phyloP scores from a whole-genome alignment of 2,888 invertebrate species.

The Ectropis crepuscularia region DNA sequence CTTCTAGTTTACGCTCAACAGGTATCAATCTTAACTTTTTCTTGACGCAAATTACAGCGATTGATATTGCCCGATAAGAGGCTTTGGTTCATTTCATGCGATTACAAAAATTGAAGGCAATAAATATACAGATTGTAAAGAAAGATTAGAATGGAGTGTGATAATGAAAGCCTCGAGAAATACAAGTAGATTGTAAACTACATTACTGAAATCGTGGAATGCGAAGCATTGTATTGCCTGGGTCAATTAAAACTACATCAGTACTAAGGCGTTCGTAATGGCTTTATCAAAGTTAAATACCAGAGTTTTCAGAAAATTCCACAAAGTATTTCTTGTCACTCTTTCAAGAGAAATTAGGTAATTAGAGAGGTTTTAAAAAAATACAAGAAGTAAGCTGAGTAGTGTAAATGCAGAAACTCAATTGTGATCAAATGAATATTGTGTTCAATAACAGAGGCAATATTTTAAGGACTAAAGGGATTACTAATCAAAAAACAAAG shows the following conservation, averaged over 20 bases:
- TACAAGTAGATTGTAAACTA: neutral
- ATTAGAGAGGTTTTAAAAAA: too few species aligned
- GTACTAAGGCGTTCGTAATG: slow-evolving; percentile 19
- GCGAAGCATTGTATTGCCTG: slow-evolving; percentile 3
- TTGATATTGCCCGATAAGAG: slow-evolving; percentile 14
- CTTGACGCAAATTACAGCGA: slow-evolving; percentile 13
- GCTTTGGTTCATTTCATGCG: slow-evolving; percentile 1
- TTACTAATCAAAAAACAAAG: too few species aligned
- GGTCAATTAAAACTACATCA: slow-evolving; percentile 20
- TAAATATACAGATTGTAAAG: neutral
- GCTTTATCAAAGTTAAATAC: neutral
- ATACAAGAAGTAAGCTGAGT: too few species aligned
- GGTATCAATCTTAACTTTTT: slow-evolving; percentile 45
- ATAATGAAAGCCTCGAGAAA: neutral
- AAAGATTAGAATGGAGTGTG: neutral
- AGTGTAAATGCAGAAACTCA: too few species aligned
- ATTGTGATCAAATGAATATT: too few species aligned
- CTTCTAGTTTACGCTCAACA: slow-evolving; percentile 59
- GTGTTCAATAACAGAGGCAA: too few species aligned
- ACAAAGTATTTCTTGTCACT: too few species aligned
- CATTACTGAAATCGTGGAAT: slow-evolving; percentile 17
- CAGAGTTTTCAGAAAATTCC: too few species aligned
- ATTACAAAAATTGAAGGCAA: slow-evolving; percentile 1
- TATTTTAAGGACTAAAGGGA: too few species aligned
- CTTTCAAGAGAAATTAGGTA: too few species aligned